These are phyloP conservation scores for Oceanites oceanicus DNA, from an alignment of 2,113 vertebrate species.

Conservation along the genomic window DNA sequence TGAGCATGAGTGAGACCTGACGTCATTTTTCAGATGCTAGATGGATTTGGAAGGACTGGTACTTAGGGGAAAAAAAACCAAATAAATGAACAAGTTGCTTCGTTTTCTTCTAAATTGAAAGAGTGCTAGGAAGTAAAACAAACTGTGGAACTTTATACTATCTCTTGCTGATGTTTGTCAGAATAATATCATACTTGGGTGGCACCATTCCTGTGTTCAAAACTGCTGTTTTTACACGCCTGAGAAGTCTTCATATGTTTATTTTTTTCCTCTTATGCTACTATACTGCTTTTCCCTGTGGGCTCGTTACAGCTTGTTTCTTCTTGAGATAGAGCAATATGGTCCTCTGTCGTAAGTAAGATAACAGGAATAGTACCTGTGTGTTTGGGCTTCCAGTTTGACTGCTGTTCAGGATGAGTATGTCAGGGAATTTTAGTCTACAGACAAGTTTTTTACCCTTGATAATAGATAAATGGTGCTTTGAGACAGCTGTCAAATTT, in stretches of 20 bases:
- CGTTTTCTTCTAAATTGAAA: background rate
- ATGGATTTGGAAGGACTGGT: background rate
- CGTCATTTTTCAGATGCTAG: background rate
- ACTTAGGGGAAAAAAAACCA: background rate
- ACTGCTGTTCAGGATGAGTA: background rate
- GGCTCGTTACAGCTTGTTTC: background rate
- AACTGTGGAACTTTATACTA: background rate
- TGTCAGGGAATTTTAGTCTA: background rate
- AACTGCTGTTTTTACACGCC: background rate
- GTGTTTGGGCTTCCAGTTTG: background rate
- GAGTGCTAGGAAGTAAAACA: background rate
- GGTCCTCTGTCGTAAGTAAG: background rate
- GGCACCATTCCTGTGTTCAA: background rate
- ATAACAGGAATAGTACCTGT: background rate
- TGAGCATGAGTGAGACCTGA: background rate
- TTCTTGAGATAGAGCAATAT: background rate
- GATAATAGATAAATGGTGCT: background rate
- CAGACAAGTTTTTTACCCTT: background rate
- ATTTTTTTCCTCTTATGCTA: background rate
- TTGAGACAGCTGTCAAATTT: background rate
- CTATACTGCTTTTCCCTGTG: background rate
- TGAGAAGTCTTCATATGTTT: background rate
- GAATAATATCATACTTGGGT: background rate
- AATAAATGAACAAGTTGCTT: background rate
- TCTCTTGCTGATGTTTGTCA: background rate